Evolutionary conservation across 2,113 vertebrate genomes (phyloP), one percentile per base, ranked within the genome.

Genomic region (Syngnathus scovelli): DNA sequence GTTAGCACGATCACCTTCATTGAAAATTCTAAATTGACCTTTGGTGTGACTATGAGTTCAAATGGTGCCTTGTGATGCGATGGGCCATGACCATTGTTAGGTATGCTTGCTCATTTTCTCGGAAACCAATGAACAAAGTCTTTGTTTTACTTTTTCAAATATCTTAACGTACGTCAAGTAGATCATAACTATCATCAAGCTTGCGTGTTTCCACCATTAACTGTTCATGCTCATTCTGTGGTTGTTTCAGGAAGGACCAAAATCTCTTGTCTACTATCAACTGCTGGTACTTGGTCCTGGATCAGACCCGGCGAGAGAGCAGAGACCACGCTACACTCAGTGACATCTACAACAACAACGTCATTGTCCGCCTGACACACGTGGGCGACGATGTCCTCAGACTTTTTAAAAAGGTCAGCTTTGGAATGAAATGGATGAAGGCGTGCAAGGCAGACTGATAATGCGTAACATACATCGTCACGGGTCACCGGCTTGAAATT

Each of bases 321-420:
- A 89, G 94, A 27, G 97, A 98, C 84, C 95, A 99, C 0, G 96
- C 96, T 81, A 98, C 94, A 2, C 92, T 99, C 66, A 98, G 95
- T 0, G 97, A 99, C 90, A 94, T 99, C 91, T 98, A 98, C 90
- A 95, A 93, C 88, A 99, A 98, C 91, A 99, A 99, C 38, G 93
- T 99, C 88, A 98, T 96, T 5, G 94, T 99, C 15, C 93, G 97
- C 6, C 92, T 99, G 73, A 92, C 96, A 0, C 97, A 99, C 78
- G 94, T 99, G 89, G 96, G 95, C 0, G 97, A 99, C 81, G 97
- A 99, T 86, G 95, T 98, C 90, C 95, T 98, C 90, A 91, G 97
- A 79, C 96, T 99, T 83, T 99, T 99, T 76, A 99, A 98, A 89
- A 99, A 98, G 97, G 97, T 99, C 78, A 87, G 90, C 75, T 64